Evolutionary conservation across 1,140 invertebrate species (phyloP).

Genomic region (Drosophila bocqueti): DNA sequence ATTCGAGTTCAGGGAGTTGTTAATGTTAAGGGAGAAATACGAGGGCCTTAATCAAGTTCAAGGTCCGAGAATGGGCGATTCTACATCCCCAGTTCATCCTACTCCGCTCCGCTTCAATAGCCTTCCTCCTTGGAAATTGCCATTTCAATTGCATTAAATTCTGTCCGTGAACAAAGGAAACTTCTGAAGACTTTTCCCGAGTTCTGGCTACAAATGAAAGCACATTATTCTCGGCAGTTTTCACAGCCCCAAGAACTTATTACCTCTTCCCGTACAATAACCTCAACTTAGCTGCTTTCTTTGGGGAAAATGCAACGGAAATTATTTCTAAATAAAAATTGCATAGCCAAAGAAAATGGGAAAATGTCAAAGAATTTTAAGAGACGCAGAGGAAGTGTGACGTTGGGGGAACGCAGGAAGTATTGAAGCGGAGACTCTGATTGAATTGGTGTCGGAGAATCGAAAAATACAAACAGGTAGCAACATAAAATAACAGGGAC

Average conservation of each 20-base stretch:
- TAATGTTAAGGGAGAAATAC: slow-evolving; percentile 2
- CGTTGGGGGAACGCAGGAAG: neutral
- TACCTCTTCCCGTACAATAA: neutral
- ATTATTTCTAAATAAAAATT: slow-evolving; percentile 49
- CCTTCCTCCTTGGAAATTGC: neutral
- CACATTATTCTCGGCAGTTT: slow-evolving; percentile 25
- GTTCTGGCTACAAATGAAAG: slow-evolving; percentile 19
- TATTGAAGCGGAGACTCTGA: slow-evolving; percentile 14
- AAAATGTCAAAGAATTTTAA: slow-evolving; percentile 47
- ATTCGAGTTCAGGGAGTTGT: slow-evolving; percentile 20
- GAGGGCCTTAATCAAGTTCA: slow-evolving; percentile 39
- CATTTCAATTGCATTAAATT: slow-evolving; percentile 36
- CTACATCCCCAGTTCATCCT: neutral
- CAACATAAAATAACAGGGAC: neutral
- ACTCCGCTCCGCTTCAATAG: neutral
- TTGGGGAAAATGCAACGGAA: slow-evolving; percentile 38
- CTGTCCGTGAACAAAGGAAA: slow-evolving; percentile 25
- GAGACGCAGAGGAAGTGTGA: neutral
- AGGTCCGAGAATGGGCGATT: slow-evolving; percentile 15
- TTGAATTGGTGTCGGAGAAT: slow-evolving; percentile 42
- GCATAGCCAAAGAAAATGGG: slow-evolving; percentile 21
- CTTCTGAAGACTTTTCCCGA: slow-evolving; percentile 12
- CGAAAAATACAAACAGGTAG: slow-evolving; percentile 9
- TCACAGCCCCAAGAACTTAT: neutral
- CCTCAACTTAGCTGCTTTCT: slow-evolving; percentile 5